Evolutionary conservation across 2,888 invertebrate genomes (phyloP), one percentile per base, ranked within the genome.

Genomic region (Acronicta alni): DNA sequence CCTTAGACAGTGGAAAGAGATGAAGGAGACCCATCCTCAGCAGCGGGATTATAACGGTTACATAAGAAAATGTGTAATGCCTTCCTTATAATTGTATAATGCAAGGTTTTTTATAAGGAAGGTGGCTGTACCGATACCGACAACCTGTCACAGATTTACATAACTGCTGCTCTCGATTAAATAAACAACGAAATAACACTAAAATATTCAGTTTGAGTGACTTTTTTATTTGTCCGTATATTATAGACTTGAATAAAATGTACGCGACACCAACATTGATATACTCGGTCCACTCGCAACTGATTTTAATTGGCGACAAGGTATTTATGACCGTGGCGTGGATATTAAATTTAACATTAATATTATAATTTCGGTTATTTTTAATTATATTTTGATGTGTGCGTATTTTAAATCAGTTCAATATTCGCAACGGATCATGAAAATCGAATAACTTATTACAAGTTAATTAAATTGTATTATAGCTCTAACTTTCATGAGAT

Each of bases 241-340:
- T 39, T 53, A 45, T 17, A 39, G 26, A 48, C 44, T 54, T 16
- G 39, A 68, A 48, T 68, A 44, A 52, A 47, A 65, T 54, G 3
- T 54, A 44, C 55, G 44, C 37, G 44, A 48, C 39, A 48, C 14
- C 7, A 69, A 35, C 62, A 65, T 62, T 62, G 47, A 47, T 20
- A 30, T 16, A 10, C 44, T 62, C 41, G 37, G 14, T 16, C 48
- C 54, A 30, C 63, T 35, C 47, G 65, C 23, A 39, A 53, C 42
- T 41, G 43, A 62, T 54, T 55, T 63, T 69, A 63, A 66, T 66
- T 69, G 64, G 45, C 15, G 12, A 49, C 55, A 26, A 26, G 12
- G 26, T 55, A 65, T 62, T 48, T 54, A 68, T 26, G 42, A 32
- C 18, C 8, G 35, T 15, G 8, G 35, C 8, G 35, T 15, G 8